Evolutionary conservation across 2,797 vertebrate species (phyloP), one percentile per base, ranked within the genome.

Genomic region (Cygnus olor): DNA sequence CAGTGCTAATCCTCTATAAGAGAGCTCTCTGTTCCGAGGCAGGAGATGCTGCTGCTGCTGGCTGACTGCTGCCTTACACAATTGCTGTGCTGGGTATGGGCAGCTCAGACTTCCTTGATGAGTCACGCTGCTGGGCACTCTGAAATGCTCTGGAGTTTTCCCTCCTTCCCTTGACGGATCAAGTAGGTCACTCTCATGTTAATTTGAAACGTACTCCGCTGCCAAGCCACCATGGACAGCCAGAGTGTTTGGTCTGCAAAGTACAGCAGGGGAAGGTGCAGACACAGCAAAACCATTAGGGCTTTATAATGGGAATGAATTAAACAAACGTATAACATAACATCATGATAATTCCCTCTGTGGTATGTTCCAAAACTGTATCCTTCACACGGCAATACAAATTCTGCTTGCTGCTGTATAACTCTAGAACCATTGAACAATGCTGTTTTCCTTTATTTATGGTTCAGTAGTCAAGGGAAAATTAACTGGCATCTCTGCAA

Each of bases 391-490:
- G 1, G 5, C 74, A 80, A 49, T 49, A 68, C 15, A 42, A 30
- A 45, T 1, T 3, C 42, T 79, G 44, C 42, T 94, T 89, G 77
- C 66, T 21, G 45, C 5, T 3, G 3, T 32, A 42, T 88, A 91
- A 88, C 63, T 72, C 80, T 27, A 73, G 80, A 86, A 60, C 25
- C 8, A 49, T 86, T 93, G 86, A 66, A 61, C 57, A 77, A 40
- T 6, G n/a, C 34, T 51, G 57, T 57, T 94, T 95, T 77, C 73
- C 68, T 94, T 88, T 88, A 57, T 90, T 91, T 81, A 90, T 27
- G 80, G 83, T 80, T 93, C 94, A 74, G 45, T 42, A 89, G 85
- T 64, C 80, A 94, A 80, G 93, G 61, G 68, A 90, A 86, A 95
- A 95, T 80, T 87, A 94, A 91, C 78, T 36, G 88, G 63, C 72